Evolutionary conservation across 2,797 vertebrate genomes (phyloP).

Genomic region (Perodicticus potto): DNA sequence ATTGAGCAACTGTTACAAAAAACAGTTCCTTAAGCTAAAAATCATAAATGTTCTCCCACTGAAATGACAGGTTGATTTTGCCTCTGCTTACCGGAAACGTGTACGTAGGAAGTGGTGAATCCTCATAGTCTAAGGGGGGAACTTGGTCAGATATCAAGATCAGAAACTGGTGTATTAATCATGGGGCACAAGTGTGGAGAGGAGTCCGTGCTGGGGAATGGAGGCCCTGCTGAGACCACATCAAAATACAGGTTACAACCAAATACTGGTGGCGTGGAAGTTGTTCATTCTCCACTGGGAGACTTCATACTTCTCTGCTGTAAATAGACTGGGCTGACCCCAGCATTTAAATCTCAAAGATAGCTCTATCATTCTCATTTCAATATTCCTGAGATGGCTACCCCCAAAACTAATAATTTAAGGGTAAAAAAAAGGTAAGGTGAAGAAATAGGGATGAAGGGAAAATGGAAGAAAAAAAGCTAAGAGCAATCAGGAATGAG

Average conservation of each 20-base stretch:
- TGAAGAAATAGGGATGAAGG: conserved; percentile 9
- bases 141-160: background rate
- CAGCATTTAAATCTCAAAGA: background rate
- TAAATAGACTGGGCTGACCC: background rate
- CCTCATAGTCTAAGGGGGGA: background rate
- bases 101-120: background rate
- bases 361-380: background rate
- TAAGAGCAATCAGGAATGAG: background rate
- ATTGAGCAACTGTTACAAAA: background rate
- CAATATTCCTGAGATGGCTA: background rate
- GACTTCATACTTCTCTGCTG: background rate
- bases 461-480: background rate
- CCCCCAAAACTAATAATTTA: background rate
- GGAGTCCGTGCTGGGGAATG: background rate
- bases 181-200: background rate
- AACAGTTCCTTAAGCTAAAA: conserved; percentile 35
- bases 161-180: conserved; percentile 18
- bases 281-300: background rate
- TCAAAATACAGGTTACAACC: background rate
- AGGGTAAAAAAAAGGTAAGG: background rate
- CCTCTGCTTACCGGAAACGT: background rate
- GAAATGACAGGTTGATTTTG: conserved; percentile 54
- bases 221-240: background rate
- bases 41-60: conserved; percentile 61
- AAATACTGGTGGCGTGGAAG: background rate